Base-by-base conservation (phyloP, 2,113 vertebrate genomes). In the Panthera uncia region DNA sequence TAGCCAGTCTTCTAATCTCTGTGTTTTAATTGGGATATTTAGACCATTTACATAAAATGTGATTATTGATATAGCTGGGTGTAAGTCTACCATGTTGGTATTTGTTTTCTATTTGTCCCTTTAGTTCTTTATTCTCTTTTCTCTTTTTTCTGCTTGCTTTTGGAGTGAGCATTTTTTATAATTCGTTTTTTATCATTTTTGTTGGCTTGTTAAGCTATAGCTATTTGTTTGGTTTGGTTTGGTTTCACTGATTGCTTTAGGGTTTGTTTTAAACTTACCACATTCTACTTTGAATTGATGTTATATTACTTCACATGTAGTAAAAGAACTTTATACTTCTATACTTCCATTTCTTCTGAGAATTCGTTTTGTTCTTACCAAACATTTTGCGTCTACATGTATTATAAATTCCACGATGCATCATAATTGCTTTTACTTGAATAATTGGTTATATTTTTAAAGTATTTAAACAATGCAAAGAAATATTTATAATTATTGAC, bases 121-220 rank as follows among this genome's bases (percentile, higher is more conserved):
- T 79, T 6, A 57, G 18, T 61, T 74, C 52, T 76, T 91, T 79
- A 25, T 79, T 74, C 25, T 27, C 50, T 61, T 84, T 78, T 57
- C 18, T 71, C 16, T 69, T 61, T 50, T 91, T 31, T 63, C 63
- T 86, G 38, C 38, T 65, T 86, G 25, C 69, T 95, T 91, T 79
- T 69, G 31, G 48, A 57, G 61, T 69, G 12, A 79, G 18, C 33
- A 57, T 36, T 71, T 88, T 94, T 93, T 27, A 61, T 2, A 0
- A 31, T 48, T 80, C 52, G 31, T 87, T 85, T 93, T 85, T 66
- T 79, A 66, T 82, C 19, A 90, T 90, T 89, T 83, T 81, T 83
- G n/a, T 73, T 95, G 66, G 29, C 33, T 50, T 65, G 23, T 38
- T 76, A 74, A 74, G 45, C 71, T 78, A 52, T 85, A 48, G 41